Evolutionary conservation across 1,140 invertebrate genomes (phyloP).

Genomic region (Heliconius hermathena): DNA sequence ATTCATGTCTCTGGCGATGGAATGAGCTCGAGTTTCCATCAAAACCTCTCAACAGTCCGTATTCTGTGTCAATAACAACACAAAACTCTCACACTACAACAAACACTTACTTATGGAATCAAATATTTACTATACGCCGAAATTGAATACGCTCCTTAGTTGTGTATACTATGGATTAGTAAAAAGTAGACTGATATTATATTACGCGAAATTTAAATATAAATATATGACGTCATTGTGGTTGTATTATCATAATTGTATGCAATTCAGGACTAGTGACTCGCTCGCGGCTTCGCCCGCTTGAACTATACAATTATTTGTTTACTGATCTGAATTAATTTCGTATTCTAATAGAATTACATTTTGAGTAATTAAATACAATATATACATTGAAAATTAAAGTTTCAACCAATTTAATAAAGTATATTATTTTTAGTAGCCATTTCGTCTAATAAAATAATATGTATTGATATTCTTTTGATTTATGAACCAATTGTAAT

Average conservation of each 20-base stretch:
- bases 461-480: too few species aligned
- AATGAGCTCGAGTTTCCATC: slow-evolving; percentile 15
- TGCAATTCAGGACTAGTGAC: too few species aligned
- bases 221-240: neutral
- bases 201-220: neutral
- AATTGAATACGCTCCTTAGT: slow-evolving; percentile 35
- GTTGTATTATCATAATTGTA: neutral
- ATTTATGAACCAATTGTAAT: too few species aligned
- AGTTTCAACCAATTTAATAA: too few species aligned
- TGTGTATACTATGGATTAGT: neutral
- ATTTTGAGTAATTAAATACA: too few species aligned
- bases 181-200: slow-evolving; percentile 2
- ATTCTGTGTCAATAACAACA: slow-evolving; percentile 31
- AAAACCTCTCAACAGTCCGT: slow-evolving; percentile 8
- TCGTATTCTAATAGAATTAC: too few species aligned
- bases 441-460: too few species aligned
- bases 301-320: too few species aligned
- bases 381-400: too few species aligned
- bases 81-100: slow-evolving; percentile 29
- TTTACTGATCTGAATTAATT: too few species aligned
- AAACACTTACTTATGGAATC: slow-evolving; percentile 40
- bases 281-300: too few species aligned
- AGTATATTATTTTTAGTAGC: too few species aligned
- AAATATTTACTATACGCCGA: slow-evolving; percentile 29
- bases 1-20: neutral